A percentile compares a stretch with the other conserved stretches of the same genome.
phyloP scores from a whole-genome alignment of 2,113 vertebrate species.

The Potamarius usumacintae region DNA sequence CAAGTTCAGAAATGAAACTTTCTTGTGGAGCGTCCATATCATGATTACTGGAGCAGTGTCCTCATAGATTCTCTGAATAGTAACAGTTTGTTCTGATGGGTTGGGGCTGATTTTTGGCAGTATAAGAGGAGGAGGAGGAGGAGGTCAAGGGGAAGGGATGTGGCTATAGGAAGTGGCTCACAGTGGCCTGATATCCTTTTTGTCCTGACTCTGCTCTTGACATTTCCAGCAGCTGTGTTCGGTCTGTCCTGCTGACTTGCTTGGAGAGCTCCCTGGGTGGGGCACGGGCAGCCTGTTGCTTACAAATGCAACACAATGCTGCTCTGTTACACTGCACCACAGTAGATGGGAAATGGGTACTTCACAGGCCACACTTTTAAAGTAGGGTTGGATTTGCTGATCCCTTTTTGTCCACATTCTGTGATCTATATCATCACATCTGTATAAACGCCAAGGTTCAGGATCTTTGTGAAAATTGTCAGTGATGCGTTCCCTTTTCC shows the following conservation, averaged over 20 bases:
- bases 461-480: background rate
- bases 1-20: background rate
- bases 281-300: constrained; percentile 47
- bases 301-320: constrained; percentile 48
- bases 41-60: constrained; percentile 38
- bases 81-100: constrained; percentile 65
- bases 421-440: no score
- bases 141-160: constrained; percentile 63
- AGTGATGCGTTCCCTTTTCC: background rate
- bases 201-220: constrained; percentile 56
- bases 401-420: background rate
- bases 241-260: constrained; percentile 46
- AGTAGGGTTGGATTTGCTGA: background rate
- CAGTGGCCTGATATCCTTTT: constrained; percentile 71
- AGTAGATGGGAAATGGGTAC: constrained; percentile 42
- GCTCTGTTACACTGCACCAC: constrained; percentile 47
- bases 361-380: constrained; percentile 28
- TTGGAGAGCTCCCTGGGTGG: constrained; percentile 43
- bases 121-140: constrained; percentile 65
- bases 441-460: background rate
- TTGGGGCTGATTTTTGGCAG: constrained; percentile 70
- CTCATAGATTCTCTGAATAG: constrained; percentile 33
- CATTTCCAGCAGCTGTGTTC: constrained; percentile 67
- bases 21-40: background rate
- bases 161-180: constrained; percentile 72